phyloP scores from a whole-genome alignment of 2,113 vertebrate species.

The Silurus asotus region DNA sequence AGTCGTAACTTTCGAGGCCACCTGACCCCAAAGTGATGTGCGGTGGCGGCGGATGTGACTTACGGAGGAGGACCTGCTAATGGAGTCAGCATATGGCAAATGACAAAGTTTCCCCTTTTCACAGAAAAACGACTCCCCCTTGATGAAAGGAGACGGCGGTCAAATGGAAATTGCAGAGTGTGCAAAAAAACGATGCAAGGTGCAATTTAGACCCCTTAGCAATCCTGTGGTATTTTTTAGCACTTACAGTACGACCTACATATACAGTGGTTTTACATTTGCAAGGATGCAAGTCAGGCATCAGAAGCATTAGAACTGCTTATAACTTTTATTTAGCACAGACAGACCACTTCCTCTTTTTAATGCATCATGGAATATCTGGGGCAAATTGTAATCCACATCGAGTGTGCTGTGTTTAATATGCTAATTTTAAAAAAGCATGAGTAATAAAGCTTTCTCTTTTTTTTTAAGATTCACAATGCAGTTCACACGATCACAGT shows the following conservation, averaged over 20 bases:
- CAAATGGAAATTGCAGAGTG: slow-evolving; percentile 22
- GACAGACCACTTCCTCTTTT: not conserved
- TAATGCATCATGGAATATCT: slow-evolving; percentile 2
- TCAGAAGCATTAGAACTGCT: too few species aligned
- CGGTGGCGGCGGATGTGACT: not conserved
- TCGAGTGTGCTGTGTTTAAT: not conserved
- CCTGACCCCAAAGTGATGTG: not conserved
- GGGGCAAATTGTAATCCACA: not conserved
- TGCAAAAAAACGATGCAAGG: slow-evolving; percentile 4
- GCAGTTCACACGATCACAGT: not conserved
- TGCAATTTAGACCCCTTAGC: not conserved
- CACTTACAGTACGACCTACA: too few species aligned
- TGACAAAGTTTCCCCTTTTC: slow-evolving; percentile 34
- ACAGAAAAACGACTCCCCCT: not conserved
- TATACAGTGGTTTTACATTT: too few species aligned
- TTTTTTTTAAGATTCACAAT: too few species aligned
- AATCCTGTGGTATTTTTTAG: not conserved
- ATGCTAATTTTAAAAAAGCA: too few species aligned
- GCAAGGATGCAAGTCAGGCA: not conserved
- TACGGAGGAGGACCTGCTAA: not conserved
- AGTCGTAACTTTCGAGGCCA: not conserved
- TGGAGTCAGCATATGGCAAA: not conserved
- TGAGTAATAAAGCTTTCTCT: not conserved
- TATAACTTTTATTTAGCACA: not conserved
- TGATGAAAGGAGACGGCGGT: slow-evolving; percentile 15